Conservation (phyloP, 2,797 vertebrate genomes). For the Craterocephalus amniculus region DNA sequence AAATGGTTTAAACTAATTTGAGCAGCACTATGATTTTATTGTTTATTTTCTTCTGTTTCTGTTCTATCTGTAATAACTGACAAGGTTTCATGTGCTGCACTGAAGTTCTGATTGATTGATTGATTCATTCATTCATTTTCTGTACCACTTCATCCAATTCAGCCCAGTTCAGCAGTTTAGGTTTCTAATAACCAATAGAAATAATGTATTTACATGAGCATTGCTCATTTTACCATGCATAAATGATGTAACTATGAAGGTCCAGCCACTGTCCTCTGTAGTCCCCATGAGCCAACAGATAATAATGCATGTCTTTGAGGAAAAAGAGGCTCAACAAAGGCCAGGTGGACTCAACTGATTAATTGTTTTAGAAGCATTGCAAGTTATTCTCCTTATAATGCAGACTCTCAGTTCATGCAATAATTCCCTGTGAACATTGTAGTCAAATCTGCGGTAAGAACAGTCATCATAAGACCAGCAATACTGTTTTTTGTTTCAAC, state of each 20-base stretch:
- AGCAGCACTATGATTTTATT: neutral
- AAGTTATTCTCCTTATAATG: neutral
- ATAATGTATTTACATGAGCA: neutral
- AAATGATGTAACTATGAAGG: neutral
- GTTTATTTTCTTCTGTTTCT: neutral
- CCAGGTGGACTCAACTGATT: neutral
- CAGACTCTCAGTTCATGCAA: neutral
- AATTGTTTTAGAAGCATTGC: neutral
- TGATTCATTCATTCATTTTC: too few relatives aligned
- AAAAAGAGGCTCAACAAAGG: neutral
- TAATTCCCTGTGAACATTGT: neutral
- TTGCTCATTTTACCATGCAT: neutral
- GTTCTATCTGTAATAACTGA: neutral
- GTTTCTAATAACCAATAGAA: neutral
- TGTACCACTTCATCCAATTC: too few relatives aligned
- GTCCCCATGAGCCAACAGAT: neutral
- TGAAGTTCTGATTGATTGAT: too few relatives aligned
- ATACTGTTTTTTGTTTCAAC: constrained; percentile 27
- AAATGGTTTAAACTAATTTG: neutral
- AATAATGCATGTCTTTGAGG: neutral
- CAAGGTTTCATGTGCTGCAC: neutral
- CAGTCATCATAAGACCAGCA: neutral
- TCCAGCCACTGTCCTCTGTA: neutral
- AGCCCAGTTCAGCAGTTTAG: too few relatives aligned
- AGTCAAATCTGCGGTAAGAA: too few relatives aligned